Evolutionary conservation across 2,888 invertebrate species (phyloP).

Genomic region (Rutpela maculata): DNA sequence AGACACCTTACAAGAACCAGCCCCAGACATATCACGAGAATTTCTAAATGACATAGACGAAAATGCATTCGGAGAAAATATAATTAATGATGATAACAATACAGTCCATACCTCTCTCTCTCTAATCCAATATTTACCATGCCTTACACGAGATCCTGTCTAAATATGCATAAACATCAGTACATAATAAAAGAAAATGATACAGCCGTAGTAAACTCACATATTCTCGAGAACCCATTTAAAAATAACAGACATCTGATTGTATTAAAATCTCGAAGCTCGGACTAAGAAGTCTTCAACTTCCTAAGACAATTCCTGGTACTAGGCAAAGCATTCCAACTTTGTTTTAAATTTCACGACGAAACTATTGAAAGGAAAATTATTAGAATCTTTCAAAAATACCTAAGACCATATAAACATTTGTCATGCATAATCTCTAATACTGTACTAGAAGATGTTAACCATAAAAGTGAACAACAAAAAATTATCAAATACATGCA

Average conservation of each 20-base stretch:
- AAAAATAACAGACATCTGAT: not conserved
- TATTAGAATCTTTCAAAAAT: not conserved
- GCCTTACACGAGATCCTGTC: too few species aligned
- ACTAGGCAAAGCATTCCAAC: not conserved
- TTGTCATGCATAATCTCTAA: not conserved
- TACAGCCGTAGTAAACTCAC: not conserved
- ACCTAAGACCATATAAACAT: not conserved
- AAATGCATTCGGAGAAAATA: too few species aligned
- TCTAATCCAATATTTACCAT: too few species aligned
- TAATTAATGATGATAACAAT: too few species aligned
- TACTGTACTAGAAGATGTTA: not conserved
- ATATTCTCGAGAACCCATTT: not conserved
- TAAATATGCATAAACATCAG: too few species aligned
- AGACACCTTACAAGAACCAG: too few species aligned
- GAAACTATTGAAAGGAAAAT: not conserved
- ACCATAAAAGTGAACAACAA: not conserved
- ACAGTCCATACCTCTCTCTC: not conserved
- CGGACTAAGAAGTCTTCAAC: not conserved
- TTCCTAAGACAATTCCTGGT: not conserved
- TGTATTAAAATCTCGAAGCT: not conserved
- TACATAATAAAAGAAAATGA: not conserved
- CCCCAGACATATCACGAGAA: too few species aligned
- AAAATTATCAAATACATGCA: conserved; percentile 30
- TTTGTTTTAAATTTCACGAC: not conserved
- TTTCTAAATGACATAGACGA: too few species aligned